Conservation (phyloP, 2,797 vertebrate genomes). For the Betta splendens region DNA sequence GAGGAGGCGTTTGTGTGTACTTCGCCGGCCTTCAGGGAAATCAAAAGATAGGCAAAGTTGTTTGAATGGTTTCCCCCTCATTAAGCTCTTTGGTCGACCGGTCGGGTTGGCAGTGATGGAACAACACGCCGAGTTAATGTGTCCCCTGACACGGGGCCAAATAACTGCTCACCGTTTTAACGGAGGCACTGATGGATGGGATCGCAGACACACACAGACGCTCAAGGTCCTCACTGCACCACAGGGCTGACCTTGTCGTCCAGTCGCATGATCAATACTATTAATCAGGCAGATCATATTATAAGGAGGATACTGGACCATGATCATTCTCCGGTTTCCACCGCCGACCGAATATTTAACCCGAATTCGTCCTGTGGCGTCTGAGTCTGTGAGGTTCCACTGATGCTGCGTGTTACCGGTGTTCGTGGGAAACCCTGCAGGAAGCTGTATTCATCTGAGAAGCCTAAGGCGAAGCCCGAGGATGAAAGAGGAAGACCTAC, state of each 20-base stretch:
- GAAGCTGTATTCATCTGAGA: slow-evolving; percentile 25
- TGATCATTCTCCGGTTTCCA: too few species aligned
- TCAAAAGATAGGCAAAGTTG: slow-evolving; percentile 60
- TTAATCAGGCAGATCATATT: neutral
- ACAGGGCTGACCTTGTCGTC: slow-evolving; percentile 24
- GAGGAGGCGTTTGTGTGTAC: slow-evolving; percentile 19
- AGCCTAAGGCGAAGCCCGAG: slow-evolving; percentile 30
- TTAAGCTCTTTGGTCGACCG: slow-evolving; percentile 29
- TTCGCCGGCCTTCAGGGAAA: slow-evolving; percentile 51
- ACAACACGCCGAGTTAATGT: slow-evolving; percentile 25
- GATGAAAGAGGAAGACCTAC: slow-evolving; percentile 41
- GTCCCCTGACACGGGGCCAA: slow-evolving; percentile 35
- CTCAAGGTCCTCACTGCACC: slow-evolving; percentile 19
- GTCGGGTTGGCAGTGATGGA: slow-evolving; percentile 39
- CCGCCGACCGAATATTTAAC: too few species aligned
- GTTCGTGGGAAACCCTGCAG: slow-evolving; percentile 35
- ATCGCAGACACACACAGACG: slow-evolving; percentile 17
- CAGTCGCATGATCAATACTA: neutral
- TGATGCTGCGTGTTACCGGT: neutral
- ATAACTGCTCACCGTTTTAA: slow-evolving; percentile 22
- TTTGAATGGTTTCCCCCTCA: slow-evolving; percentile 53
- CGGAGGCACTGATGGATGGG: slow-evolving; percentile 26
- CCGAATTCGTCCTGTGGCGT: too few species aligned
- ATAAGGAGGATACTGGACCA: too few species aligned
- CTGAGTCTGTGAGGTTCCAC: too few species aligned